Conservation (phyloP, 2,113 vertebrate genomes). For the Mus spicilegus region DNA sequence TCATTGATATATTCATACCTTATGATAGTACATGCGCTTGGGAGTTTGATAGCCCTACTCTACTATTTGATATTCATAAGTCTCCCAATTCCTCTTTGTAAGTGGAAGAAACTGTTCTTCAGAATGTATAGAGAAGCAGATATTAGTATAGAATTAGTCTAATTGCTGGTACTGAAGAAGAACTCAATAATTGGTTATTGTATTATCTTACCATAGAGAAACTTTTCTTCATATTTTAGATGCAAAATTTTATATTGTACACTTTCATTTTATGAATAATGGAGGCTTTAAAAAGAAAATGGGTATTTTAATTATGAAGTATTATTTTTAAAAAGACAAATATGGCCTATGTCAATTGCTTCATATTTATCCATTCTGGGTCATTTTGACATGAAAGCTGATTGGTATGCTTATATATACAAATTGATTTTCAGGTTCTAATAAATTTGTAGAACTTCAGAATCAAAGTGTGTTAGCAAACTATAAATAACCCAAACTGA, state of each 20-base stretch:
- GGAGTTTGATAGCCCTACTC: neutral
- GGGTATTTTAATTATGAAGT: conserved; percentile 38
- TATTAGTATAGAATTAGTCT: neutral
- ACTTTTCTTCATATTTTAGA: neutral
- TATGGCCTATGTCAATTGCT: conserved; percentile 33
- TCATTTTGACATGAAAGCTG: conserved; percentile 61
- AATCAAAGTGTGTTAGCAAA: conserved; percentile 35
- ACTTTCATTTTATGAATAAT: conserved; percentile 40
- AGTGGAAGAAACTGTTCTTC: neutral
- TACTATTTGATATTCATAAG: neutral
- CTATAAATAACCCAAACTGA: conserved; percentile 8
- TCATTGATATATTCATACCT: neutral
- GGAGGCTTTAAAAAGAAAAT: conserved; percentile 12
- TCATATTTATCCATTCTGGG: conserved; percentile 26
- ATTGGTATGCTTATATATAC: conserved; percentile 28
- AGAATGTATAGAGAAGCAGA: neutral
- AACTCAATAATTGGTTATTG: neutral
- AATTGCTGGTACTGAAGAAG: neutral
- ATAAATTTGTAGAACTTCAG: neutral
- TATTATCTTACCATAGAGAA: conserved; percentile 22
- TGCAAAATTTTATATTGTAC: neutral
- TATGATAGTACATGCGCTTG: neutral
- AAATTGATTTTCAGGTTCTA: conserved; percentile 50
- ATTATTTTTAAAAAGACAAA: conserved; percentile 54
- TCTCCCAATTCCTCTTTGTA: neutral